Evolutionary conservation across 2,113 vertebrate genomes (phyloP).

Genomic region (Solenodon paradoxus): DNA sequence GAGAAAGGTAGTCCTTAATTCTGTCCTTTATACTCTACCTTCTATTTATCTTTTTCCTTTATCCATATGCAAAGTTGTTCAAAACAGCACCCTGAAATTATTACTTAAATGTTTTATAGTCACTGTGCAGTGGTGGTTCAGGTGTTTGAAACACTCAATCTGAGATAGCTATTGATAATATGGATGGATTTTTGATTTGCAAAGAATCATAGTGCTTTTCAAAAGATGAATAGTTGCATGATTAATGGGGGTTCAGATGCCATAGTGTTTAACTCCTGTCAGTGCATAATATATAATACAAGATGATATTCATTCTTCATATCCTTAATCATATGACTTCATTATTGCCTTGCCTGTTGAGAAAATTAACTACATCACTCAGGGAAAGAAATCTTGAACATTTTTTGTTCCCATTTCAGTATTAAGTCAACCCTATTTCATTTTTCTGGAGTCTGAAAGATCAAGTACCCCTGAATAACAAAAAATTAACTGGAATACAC

Average conservation of each 20-base stretch:
- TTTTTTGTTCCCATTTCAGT: not conserved
- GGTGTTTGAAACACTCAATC: not conserved
- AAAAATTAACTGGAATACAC: not conserved
- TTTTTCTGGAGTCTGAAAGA: not conserved
- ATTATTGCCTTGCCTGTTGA: not conserved
- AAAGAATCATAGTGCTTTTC: not conserved
- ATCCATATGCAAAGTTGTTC: not conserved
- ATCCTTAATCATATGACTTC: not conserved
- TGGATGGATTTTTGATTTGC: not conserved
- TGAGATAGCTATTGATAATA: not conserved
- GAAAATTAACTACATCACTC: not conserved
- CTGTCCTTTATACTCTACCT: not conserved
- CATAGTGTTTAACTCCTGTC: not conserved
- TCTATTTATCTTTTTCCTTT: not conserved
- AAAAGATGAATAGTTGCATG: not conserved
- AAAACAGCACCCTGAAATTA: not conserved
- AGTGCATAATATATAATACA: not conserved
- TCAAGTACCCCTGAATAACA: not conserved
- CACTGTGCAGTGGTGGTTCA: rapidly evolving
- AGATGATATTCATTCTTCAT: not conserved
- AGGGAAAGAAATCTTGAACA: not conserved
- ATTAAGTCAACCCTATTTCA: not conserved
- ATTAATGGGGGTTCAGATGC: not conserved
- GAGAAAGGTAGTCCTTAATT: not conserved
- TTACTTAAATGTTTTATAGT: not conserved